phyloP scores from a whole-genome alignment of 92 coral and sea anemone genomes.

The Epizoanthus rinbou region DNA sequence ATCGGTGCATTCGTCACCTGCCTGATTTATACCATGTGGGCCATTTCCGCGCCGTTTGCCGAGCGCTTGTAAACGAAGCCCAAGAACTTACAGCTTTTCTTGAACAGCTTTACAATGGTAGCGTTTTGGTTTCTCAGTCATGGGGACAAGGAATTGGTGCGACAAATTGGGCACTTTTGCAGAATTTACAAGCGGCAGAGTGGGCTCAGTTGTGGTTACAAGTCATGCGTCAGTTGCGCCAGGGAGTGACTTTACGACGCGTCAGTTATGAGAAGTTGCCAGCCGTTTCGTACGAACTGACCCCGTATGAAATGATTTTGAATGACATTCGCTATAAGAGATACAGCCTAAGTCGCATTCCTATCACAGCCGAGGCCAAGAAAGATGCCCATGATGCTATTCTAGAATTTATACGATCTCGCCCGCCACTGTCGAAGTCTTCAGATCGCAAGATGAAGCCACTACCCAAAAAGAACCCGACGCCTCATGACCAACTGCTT shows the following conservation, averaged over 20 bases:
- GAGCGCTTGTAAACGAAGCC: conserved; percentile 85
- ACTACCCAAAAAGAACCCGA: conserved; percentile 59
- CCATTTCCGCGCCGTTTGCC: conserved; percentile 84
- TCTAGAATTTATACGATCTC: conserved; percentile 83
- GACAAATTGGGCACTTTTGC: conserved; percentile 86
- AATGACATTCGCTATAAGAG: conserved; percentile 83
- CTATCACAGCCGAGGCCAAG: conserved; percentile 58
- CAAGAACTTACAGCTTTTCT: conserved; percentile 75
- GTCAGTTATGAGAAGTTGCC: conserved; percentile 76
- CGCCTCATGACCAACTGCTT: conserved; percentile 67
- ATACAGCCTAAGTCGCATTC: conserved; percentile 65
- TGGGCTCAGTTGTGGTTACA: conserved; percentile 95
- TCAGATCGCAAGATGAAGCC: conserved; percentile 76
- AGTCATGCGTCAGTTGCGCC: conserved; percentile 81
- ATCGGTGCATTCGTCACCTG: conserved; percentile 80
- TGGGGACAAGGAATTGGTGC: conserved; percentile 83
- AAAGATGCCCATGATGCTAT: conserved; percentile 91
- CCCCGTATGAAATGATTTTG: conserved; percentile 84
- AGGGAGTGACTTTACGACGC: conserved; percentile 82
- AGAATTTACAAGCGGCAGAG: conserved; percentile 83
- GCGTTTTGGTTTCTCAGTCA: conserved; percentile 66
- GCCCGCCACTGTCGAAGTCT: conserved; percentile 84
- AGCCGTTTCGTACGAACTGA: conserved; percentile 72
- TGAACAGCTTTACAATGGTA: conserved; percentile 86
- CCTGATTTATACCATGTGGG: conserved; percentile 64